These are phyloP conservation scores for Malaclemys terrapin DNA, from an alignment of 2,113 vertebrate species.

Conservation along the genomic window DNA sequence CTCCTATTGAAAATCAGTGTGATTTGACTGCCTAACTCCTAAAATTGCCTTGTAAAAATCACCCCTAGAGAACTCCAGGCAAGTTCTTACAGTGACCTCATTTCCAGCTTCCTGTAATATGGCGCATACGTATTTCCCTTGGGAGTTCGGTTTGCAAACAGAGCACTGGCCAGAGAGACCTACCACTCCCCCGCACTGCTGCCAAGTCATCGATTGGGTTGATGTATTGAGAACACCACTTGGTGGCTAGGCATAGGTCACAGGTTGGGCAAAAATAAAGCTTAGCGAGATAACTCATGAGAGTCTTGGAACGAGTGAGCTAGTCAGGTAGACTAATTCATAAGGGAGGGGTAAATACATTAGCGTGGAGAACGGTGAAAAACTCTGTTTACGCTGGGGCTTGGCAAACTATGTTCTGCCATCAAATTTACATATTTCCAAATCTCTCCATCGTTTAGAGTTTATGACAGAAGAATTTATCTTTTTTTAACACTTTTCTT, in stretches of 20 bases:
- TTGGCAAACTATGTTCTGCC: fast-evolving
- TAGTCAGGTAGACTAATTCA: background rate
- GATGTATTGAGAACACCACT: background rate
- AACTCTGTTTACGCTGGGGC: background rate
- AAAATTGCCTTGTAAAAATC: background rate
- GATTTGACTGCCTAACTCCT: background rate
- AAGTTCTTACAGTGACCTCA: background rate
- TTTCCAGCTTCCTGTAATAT: background rate
- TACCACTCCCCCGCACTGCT: background rate
- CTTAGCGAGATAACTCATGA: background rate
- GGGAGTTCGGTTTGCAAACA: background rate
- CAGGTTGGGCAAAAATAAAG: background rate
- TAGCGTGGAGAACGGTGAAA: background rate
- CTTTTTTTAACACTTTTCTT: background rate
- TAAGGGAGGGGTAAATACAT: background rate
- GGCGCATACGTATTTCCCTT: background rate
- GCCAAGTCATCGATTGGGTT: background rate
- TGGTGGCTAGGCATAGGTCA: background rate
- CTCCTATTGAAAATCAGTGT: background rate
- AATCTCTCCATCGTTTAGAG: background rate
- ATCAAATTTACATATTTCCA: background rate
- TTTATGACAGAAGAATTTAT: background rate
- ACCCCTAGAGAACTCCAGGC: background rate
- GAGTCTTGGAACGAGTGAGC: background rate
- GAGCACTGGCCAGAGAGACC: background rate